phyloP scores from a whole-genome alignment of 1,140 invertebrate species.

The Leptinotarsa undecemlineata region DNA sequence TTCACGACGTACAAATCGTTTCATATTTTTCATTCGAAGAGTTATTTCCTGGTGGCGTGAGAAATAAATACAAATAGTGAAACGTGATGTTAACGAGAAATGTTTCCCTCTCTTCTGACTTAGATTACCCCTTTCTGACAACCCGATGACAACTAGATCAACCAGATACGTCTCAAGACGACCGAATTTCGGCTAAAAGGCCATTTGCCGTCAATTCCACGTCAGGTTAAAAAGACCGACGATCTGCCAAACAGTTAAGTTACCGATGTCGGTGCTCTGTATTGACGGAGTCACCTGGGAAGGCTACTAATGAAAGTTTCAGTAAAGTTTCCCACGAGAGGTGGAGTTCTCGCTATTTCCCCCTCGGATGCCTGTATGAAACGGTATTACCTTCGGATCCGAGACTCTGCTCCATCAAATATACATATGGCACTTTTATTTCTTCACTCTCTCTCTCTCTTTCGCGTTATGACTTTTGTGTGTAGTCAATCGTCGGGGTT shows the following conservation, averaged over 20 bases:
- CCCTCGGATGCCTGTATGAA: conserved; percentile 1
- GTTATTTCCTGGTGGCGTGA: background rate
- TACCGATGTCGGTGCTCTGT: conserved; percentile 10
- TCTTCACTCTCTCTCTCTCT: background rate
- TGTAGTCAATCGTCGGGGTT: conserved; percentile 10
- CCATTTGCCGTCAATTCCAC: conserved; percentile 13
- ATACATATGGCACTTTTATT: conserved; percentile 17
- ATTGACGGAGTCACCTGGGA: background rate
- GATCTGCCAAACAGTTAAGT: conserved; percentile 20
- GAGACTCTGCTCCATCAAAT: conserved; percentile 14
- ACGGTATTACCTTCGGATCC: conserved; percentile 8
- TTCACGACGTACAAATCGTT: no score
- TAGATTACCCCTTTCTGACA: background rate
- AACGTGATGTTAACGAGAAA: background rate
- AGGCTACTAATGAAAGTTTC: conserved; percentile 22
- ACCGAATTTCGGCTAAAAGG: background rate
- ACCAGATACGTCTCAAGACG: conserved; percentile 3
- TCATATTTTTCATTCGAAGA: background rate
- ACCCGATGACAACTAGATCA: conserved; percentile 8
- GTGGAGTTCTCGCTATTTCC: conserved; percentile 15
- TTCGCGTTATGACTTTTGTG: conserved; percentile 15
- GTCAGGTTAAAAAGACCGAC: conserved; percentile 24
- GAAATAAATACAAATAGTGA: background rate
- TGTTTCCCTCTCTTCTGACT: background rate
- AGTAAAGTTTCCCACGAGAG: conserved; percentile 23